phyloP scores from a whole-genome alignment of 2,113 vertebrate genomes.

The Centropus unirufus region DNA sequence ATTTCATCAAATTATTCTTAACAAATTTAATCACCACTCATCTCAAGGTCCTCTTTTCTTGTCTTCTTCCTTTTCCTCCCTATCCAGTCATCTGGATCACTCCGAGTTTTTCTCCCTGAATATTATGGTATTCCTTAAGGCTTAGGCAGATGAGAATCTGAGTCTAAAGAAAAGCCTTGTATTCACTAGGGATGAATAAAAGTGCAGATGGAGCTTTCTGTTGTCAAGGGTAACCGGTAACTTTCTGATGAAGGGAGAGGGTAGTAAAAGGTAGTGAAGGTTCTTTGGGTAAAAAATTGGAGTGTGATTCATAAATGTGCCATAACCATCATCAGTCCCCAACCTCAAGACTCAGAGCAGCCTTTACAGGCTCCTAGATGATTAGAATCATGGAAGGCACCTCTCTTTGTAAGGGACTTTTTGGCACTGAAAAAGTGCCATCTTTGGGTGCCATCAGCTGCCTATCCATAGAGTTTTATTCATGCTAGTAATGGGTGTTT shows the following conservation, averaged over 20 bases:
- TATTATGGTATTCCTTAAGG: neutral
- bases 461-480: neutral
- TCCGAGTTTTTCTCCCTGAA: neutral
- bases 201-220: neutral
- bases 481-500: neutral
- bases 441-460: neutral
- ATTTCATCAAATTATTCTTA: neutral
- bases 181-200: constrained; percentile 5
- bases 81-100: neutral
- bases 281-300: neutral
- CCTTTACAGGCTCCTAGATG: neutral
- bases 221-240: neutral
- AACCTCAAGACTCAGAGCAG: neutral
- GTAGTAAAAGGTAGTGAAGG: neutral
- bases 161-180: neutral
- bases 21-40: neutral
- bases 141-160: neutral
- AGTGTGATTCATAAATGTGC: neutral
- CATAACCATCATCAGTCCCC: neutral
- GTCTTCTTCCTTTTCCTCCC: neutral
- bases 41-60: neutral
- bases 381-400: neutral
- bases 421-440: neutral
- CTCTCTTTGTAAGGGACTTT: neutral
- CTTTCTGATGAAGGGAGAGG: neutral